Percentiles rank a stretch among this genome's conserved stretches.
Evolutionary conservation across 2,797 vertebrate genomes (phyloP).

Genomic region (Girardinus metallicus): DNA sequence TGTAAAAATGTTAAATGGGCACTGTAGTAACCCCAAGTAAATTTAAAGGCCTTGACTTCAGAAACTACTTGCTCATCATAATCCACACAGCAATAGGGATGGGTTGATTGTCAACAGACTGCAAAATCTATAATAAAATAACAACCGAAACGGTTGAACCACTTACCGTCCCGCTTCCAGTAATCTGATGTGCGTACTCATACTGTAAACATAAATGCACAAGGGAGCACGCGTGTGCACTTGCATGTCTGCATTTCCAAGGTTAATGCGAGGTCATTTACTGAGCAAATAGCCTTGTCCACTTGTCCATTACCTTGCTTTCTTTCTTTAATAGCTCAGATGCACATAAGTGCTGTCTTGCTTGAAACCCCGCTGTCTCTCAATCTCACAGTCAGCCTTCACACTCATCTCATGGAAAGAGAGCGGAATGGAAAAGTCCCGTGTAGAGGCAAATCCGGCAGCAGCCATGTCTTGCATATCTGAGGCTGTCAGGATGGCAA

Average conservation of each 20-base stretch:
- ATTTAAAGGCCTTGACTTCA: not conserved
- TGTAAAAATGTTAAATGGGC: not conserved
- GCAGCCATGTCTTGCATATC: constrained; percentile 29
- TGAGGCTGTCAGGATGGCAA: constrained; percentile 16
- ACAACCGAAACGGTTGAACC: not conserved
- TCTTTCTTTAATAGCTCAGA: constrained; percentile 27
- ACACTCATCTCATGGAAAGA: constrained; percentile 20
- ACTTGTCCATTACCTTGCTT: constrained; percentile 37
- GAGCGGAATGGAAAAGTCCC: constrained; percentile 18
- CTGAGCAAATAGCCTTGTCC: constrained; percentile 49
- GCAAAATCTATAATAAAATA: not conserved
- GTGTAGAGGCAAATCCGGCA: constrained; percentile 11
- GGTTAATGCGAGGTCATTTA: constrained; percentile 36
- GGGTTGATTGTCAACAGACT: not conserved
- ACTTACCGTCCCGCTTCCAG: not conserved
- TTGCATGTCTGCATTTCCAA: constrained; percentile 12
- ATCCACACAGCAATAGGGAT: not conserved
- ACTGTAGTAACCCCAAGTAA: not conserved
- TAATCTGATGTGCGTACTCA: not conserved
- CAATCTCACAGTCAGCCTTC: constrained; percentile 34
- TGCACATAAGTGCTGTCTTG: constrained; percentile 43
- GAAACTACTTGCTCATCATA: not conserved
- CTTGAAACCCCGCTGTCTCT: constrained; percentile 36
- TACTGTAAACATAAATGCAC: constrained; percentile 8
- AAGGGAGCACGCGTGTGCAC: constrained; percentile 1